A percentile compares a stretch with the other conserved stretches of the same genome.
Conservation (phyloP, 1,140 invertebrate genomes). For the Zaprionus nigranus region DNA sequence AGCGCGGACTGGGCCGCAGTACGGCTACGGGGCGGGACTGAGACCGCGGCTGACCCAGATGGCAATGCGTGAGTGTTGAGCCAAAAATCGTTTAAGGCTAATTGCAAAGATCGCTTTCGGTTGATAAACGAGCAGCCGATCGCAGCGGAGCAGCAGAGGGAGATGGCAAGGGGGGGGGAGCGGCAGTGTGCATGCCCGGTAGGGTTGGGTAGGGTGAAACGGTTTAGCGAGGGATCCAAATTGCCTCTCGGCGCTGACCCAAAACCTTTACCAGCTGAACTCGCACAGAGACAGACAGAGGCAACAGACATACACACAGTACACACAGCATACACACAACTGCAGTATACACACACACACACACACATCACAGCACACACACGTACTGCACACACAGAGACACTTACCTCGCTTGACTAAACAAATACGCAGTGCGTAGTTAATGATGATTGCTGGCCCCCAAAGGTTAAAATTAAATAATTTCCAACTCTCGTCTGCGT, state of each 20-base stretch:
- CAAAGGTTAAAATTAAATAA: constrained; percentile 83
- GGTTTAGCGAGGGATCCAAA: constrained; percentile 52
- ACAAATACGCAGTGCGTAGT: constrained; percentile 68
- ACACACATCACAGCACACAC: too few relatives aligned
- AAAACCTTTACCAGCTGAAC: constrained; percentile 64
- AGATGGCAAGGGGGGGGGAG: not conserved
- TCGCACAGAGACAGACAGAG: not conserved
- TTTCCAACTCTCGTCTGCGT: constrained; percentile 54
- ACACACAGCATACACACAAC: too few relatives aligned
- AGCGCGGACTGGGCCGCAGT: not conserved
- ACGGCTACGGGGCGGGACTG: not conserved
- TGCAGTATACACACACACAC: too few relatives aligned
- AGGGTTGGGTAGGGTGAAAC: constrained; percentile 41
- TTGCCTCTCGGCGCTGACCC: constrained; percentile 70
- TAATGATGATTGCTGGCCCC: constrained; percentile 82
- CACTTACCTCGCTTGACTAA: constrained; percentile 53
- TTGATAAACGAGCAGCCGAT: constrained; percentile 65
- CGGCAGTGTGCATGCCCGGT: constrained; percentile 4
- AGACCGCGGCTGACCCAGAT: constrained; percentile 46
- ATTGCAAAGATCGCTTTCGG: constrained; percentile 80
- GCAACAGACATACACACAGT: too few relatives aligned
- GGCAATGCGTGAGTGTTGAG: constrained; percentile 75
- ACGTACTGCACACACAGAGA: constrained; percentile 38
- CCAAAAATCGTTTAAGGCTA: constrained; percentile 83
- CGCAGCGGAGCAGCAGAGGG: not conserved